These are phyloP conservation scores for Prionchulus punctatus DNA, from an alignment of 2,888 invertebrate genomes.

Conservation along the genomic window DNA sequence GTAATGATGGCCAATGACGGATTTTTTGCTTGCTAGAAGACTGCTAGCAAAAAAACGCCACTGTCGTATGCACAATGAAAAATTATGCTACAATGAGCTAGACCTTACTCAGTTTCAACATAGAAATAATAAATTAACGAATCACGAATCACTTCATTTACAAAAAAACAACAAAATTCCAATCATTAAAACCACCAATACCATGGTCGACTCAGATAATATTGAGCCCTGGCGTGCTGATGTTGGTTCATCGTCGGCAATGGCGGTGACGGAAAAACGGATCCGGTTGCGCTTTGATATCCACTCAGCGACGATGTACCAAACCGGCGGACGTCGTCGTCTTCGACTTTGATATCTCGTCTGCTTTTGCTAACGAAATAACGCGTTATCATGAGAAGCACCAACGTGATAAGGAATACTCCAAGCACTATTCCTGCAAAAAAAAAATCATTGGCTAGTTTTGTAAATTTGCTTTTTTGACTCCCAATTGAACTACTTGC, in stretches of 20 bases:
- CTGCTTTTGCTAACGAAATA: conserved; percentile 14
- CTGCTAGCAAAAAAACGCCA: too few relatives aligned
- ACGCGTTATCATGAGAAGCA: conserved; percentile 17
- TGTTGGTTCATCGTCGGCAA: background rate
- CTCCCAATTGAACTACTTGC: too few relatives aligned
- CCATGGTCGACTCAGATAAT: conserved; percentile 19
- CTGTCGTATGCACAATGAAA: too few relatives aligned
- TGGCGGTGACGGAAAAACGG: background rate
- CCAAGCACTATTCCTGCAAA: conserved; percentile 17
- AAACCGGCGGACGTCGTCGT: conserved; percentile 6
- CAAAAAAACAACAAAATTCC: too few relatives aligned
- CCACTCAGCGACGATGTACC: conserved; percentile 2
- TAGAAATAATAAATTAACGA: too few relatives aligned
- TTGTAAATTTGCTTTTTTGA: background rate
- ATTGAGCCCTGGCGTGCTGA: background rate
- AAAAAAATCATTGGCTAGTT: background rate
- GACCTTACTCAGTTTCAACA: too few relatives aligned
- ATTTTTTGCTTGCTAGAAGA: too few relatives aligned
- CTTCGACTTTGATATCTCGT: conserved; percentile 14
- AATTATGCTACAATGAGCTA: too few relatives aligned
- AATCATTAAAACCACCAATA: conserved; percentile 24
- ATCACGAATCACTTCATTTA: too few relatives aligned
- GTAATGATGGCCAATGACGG: too few relatives aligned
- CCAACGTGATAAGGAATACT: conserved; percentile 15
- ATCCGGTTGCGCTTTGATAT: conserved; percentile 8